Evolutionary conservation across 2,113 vertebrate genomes (phyloP).

Genomic region (Oryzias melastigma): DNA sequence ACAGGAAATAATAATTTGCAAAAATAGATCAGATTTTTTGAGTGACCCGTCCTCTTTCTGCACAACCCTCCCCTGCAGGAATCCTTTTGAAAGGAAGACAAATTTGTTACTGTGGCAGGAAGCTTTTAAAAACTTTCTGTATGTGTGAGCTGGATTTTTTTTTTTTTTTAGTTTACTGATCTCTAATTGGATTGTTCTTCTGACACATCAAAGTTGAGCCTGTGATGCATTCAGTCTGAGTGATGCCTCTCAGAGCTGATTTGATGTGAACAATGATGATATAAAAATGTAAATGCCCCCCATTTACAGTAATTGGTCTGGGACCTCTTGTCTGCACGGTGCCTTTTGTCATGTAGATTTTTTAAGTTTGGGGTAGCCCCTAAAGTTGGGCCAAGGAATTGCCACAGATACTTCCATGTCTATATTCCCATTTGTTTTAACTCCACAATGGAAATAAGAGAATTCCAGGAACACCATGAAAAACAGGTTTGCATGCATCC

Average conservation of each 20-base stretch:
- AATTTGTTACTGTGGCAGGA: slow-evolving; percentile 13
- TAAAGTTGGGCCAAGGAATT: slow-evolving; percentile 36
- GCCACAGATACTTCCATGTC: slow-evolving; percentile 63
- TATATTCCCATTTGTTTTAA: slow-evolving; percentile 43
- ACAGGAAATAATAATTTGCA: too few relatives aligned
- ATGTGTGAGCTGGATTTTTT: slow-evolving; percentile 14
- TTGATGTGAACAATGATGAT: slow-evolving; percentile 75
- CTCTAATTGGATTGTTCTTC: slow-evolving; percentile 58
- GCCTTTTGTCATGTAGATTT: slow-evolving; percentile 75
- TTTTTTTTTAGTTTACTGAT: slow-evolving; percentile 32
- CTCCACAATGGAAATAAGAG: slow-evolving; percentile 45
- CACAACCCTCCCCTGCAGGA: slow-evolving; percentile 1
- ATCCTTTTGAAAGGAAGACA: slow-evolving; percentile 18
- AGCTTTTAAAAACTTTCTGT: slow-evolving; percentile 15
- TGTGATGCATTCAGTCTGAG: slow-evolving; percentile 65
- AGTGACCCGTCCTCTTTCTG: not conserved
- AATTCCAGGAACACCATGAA: slow-evolving; percentile 27
- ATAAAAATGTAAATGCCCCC: slow-evolving; percentile 68
- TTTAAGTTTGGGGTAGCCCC: slow-evolving; percentile 49
- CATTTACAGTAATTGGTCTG: slow-evolving; percentile 73
- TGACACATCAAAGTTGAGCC: slow-evolving; percentile 47
- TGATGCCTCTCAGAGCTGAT: slow-evolving; percentile 69
- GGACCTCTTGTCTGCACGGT: slow-evolving; percentile 62
- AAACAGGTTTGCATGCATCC: slow-evolving; percentile 51
- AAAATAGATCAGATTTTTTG: too few relatives aligned